These are phyloP conservation scores for Magallana ariakensis DNA, from an alignment of 1,140 invertebrate genomes.

Conservation along the genomic window DNA sequence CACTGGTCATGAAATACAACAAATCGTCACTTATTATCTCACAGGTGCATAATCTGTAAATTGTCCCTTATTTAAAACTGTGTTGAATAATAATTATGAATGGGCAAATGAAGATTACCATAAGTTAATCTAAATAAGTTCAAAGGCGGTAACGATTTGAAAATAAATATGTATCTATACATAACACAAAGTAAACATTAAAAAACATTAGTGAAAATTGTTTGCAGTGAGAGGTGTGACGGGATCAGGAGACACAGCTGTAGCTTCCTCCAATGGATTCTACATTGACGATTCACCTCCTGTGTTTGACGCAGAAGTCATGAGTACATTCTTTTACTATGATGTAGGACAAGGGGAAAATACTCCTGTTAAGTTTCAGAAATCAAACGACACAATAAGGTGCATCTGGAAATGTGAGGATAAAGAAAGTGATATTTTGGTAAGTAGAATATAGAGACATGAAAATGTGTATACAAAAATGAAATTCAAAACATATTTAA, in stretches of 20 bases:
- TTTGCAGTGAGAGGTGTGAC: conserved; percentile 58
- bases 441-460: conserved; percentile 37
- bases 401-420: conserved; percentile 63
- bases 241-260: conserved; percentile 53
- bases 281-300: conserved; percentile 62
- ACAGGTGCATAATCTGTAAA: conserved; percentile 53
- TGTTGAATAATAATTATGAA: no score
- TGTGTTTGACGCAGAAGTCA: conserved; percentile 50
- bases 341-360: conserved; percentile 60
- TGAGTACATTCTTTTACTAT: conserved; percentile 56
- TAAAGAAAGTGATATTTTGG: conserved; percentile 61
- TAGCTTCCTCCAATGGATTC: conserved; percentile 60
- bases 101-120: no score
- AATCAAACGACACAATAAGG: conserved; percentile 62
- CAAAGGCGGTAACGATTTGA: no score
- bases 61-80: no score
- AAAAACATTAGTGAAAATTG: no score
- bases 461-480: no score
- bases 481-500: no score
- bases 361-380: conserved; percentile 57
- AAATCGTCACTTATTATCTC: conserved; percentile 47
- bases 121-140: no score
- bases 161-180: no score
- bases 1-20: conserved; percentile 11
- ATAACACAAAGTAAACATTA: no score